These are phyloP conservation scores for Chrysocyon brachyurus DNA, from an alignment of 2,797 vertebrate genomes.

Conservation along the genomic window DNA sequence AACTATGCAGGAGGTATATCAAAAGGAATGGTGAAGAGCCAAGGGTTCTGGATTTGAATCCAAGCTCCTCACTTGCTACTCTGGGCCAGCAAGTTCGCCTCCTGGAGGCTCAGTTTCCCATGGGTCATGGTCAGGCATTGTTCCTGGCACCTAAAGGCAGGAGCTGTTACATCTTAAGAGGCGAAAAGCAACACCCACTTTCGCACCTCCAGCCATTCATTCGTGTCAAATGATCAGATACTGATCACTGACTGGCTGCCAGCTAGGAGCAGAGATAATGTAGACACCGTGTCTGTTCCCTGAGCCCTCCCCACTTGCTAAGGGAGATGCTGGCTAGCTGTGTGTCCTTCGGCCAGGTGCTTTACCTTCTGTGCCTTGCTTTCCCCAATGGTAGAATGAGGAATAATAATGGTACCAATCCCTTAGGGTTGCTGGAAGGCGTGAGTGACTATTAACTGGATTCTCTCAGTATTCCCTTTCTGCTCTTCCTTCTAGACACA, in stretches of 20 bases:
- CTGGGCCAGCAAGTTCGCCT: not conserved
- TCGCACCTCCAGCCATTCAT: too few relatives aligned
- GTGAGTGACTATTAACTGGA: not conserved
- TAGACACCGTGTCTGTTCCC: not conserved
- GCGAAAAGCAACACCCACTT: not conserved
- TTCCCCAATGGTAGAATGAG: not conserved
- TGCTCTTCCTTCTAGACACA: not conserved
- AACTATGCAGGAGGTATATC: not conserved
- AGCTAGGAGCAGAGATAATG: not conserved
- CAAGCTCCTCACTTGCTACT: not conserved
- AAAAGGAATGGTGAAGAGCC: not conserved
- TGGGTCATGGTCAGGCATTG: not conserved
- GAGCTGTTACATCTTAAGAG: not conserved
- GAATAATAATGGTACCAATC: not conserved
- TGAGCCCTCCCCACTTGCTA: accelerated
- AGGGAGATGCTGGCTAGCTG: not conserved
- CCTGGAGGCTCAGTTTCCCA: not conserved
- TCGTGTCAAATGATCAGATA: accelerated
- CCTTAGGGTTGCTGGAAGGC: not conserved
- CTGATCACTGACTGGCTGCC: not conserved
- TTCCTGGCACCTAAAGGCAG: not conserved
- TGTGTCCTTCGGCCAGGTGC: not conserved
- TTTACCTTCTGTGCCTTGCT: conserved; percentile 2
- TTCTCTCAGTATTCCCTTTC: not conserved
- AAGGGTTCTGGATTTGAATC: not conserved